Evolutionary conservation across 1,140 invertebrate genomes (phyloP), one percentile per base, ranked within the genome.

Genomic region (Zaprionus lachaisei): DNA sequence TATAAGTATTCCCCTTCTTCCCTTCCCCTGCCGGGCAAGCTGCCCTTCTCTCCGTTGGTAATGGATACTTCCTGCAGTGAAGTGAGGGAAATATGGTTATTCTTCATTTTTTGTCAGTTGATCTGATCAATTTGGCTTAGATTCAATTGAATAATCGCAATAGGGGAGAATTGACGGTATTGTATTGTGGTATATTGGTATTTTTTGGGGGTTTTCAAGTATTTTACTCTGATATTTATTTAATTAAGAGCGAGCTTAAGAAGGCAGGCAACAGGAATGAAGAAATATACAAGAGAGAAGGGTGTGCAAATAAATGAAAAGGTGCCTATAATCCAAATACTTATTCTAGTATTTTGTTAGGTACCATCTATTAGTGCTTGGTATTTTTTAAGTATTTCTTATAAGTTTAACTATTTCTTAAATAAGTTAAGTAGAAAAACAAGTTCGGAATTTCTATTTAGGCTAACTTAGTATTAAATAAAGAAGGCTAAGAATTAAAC

Each of bases 41-140:
- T 31, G 0, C 7, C 7, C 41, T 7, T 2, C 0, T 2, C 6
- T 0, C 9, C 31, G 9, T 3, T 17, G 47, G 20, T 47, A 73
- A 69, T 69, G 58, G 37, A 57, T 26, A 68, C 51, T 73, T 73
- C 71, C 71, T 62, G 57, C 20, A 20, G 7, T n/a, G 22, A 28
- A 24, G 31, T n/a, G 12, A 28, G n/a, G n/a, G 20, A 31, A 56
- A 37, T 34, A 34, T 60, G 24, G 26, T 60, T 47, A 49, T 60
- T 41, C 57, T 44, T 24, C 51, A 20, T 41, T 67, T 67, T 67
- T 58, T n/a, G 15, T 15, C 31, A 62, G 22, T 51, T 56, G 26
- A 56, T 24, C 37, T 65, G 55, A 58, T 72, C 44, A 57, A 56
- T 37, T 72, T 66, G 22, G 54, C 44, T 67, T 44, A 22, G 11